phyloP scores from a whole-genome alignment of 2,797 vertebrate species.

The Euphonia xanthogaster region DNA sequence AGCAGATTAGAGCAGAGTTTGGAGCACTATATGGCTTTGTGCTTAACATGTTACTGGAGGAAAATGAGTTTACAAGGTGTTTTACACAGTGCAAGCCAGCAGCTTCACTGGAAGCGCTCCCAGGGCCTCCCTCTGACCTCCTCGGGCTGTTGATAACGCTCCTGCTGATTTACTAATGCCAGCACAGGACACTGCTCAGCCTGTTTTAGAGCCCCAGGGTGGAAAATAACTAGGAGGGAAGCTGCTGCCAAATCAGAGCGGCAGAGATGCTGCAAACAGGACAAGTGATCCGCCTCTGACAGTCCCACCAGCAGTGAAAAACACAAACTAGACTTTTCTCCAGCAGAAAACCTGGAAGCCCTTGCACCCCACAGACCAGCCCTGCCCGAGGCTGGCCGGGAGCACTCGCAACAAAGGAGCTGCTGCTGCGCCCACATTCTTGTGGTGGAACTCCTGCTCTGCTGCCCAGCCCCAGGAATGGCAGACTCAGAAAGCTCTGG shows the following conservation, averaged over 20 bases:
- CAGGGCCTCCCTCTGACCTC: not conserved
- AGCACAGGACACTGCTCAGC: not conserved
- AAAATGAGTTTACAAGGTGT: not conserved
- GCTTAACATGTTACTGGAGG: not conserved
- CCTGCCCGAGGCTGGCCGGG: not conserved
- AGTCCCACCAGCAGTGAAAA: not conserved
- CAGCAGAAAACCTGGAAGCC: not conserved
- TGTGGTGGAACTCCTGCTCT: not conserved
- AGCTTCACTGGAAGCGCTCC: fast-evolving
- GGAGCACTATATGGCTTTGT: not conserved
- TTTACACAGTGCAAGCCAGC: fast-evolving
- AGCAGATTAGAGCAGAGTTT: not conserved
- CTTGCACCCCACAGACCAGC: not conserved
- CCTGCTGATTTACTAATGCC: not conserved
- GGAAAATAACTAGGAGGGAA: constrained; percentile 31
- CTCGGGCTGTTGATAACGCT: not conserved
- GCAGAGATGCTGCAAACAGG: not conserved
- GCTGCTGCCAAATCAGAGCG: not conserved
- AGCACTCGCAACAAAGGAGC: not conserved
- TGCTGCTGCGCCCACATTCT: not conserved
- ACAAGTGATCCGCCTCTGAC: not conserved
- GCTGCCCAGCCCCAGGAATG: not conserved
- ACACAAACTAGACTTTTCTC: not conserved
- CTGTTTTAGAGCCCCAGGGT: not conserved
- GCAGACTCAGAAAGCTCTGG: not conserved